Conservation (phyloP, 2,888 invertebrate species). For the Eulithis testata region DNA sequence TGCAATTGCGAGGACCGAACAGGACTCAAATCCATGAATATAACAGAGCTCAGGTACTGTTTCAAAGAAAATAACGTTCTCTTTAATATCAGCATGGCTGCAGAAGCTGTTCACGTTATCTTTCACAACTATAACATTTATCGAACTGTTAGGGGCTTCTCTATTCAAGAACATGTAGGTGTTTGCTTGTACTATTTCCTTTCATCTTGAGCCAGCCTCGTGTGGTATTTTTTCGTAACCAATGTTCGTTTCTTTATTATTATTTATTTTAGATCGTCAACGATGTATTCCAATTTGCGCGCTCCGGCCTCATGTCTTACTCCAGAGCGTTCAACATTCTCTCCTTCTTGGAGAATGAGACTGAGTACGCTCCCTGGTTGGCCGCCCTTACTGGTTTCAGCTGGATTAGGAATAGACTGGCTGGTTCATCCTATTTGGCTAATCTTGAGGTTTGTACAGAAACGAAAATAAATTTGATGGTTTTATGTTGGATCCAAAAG, state of each 20-base stretch:
- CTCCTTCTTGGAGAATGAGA: constrained; percentile 88
- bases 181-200: too few species aligned
- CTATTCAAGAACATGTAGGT: too few species aligned
- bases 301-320: constrained; percentile 86
- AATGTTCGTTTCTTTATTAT: not conserved
- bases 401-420: constrained; percentile 76
- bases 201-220: too few species aligned
- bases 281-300: constrained; percentile 91
- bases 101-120: too few species aligned
- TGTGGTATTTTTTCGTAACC: not conserved
- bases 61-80: too few species aligned
- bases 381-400: constrained; percentile 85
- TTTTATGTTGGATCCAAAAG: too few species aligned
- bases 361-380: constrained; percentile 91
- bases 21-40: constrained; percentile 82
- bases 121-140: too few species aligned
- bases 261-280: constrained; percentile 85
- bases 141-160: too few species aligned
- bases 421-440: constrained; percentile 49
- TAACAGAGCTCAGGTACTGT: constrained; percentile 88
- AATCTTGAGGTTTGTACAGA: constrained; percentile 53
- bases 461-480: too few species aligned
- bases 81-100: too few species aligned
- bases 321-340: constrained; percentile 86
- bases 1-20: constrained; percentile 64